These are phyloP conservation scores for Nephrocerus scutellatus DNA, from an alignment of 2,888 invertebrate genomes.

Conservation along the genomic window DNA sequence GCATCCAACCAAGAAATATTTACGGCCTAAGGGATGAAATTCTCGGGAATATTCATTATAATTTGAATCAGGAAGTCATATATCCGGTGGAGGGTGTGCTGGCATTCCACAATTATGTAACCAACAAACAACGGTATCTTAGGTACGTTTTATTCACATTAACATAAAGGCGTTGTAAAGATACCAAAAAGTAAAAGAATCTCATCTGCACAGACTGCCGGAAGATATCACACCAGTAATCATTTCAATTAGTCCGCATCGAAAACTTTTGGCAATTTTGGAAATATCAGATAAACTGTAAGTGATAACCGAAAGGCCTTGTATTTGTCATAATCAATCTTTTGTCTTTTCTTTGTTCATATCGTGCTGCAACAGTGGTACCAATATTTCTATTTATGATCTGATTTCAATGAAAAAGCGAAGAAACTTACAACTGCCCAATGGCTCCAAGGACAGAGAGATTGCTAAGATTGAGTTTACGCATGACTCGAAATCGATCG, in stretches of 20 bases:
- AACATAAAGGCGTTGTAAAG: no score
- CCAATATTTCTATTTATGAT: slow-evolving; percentile 56
- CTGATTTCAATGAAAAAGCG: slow-evolving; percentile 61
- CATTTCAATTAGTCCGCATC: slow-evolving; percentile 40
- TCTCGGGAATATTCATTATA: slow-evolving; percentile 64
- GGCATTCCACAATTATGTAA: slow-evolving; percentile 64
- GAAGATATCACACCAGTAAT: slow-evolving; percentile 37
- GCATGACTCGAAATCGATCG: slow-evolving; percentile 71
- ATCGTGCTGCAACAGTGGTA: slow-evolving; percentile 20
- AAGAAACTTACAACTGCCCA: slow-evolving; percentile 59
- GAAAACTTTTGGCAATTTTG: slow-evolving; percentile 41
- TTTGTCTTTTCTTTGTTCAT: not conserved
- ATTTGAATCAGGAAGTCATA: slow-evolving; percentile 66
- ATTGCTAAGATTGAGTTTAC: slow-evolving; percentile 51
- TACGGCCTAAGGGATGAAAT: slow-evolving; percentile 47
- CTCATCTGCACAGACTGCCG: no score
- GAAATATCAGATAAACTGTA: slow-evolving; percentile 34
- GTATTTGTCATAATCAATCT: not conserved
- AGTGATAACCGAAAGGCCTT: slow-evolving; percentile 7
- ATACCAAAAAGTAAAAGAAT: no score
- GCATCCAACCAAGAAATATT: slow-evolving; percentile 41
- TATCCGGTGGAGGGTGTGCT: slow-evolving; percentile 75
- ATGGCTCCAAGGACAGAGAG: slow-evolving; percentile 40
- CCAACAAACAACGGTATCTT: slow-evolving; percentile 67
- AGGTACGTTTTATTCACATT: slow-evolving; percentile 35